Conservation (phyloP, 2,113 vertebrate genomes). For the Salminus brasiliensis region DNA sequence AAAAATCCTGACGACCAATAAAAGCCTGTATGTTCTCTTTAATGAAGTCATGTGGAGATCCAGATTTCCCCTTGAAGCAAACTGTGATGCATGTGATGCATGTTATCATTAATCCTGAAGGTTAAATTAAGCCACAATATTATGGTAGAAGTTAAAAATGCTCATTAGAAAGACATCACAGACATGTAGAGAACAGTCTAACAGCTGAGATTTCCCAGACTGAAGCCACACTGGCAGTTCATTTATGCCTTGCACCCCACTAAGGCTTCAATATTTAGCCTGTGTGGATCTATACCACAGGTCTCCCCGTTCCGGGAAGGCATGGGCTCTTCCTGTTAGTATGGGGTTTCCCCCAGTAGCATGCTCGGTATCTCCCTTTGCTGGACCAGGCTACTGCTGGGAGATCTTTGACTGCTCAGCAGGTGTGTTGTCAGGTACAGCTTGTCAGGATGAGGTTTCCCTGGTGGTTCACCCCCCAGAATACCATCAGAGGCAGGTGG, state of each 20-base stretch:
- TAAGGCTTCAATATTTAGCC: neutral
- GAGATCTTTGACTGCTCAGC: neutral
- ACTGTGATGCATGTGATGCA: neutral
- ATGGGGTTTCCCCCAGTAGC: neutral
- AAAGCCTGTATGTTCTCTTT: neutral
- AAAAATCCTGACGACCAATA: neutral
- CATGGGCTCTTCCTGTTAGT: neutral
- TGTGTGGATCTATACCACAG: neutral
- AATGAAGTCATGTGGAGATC: neutral
- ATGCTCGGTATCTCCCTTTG: neutral
- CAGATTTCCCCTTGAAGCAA: neutral
- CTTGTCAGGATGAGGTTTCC: neutral
- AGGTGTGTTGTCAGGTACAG: neutral
- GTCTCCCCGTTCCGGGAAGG: neutral
- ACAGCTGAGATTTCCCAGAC: neutral
- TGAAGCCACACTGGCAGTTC: neutral
- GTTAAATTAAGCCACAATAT: neutral
- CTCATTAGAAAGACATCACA: neutral
- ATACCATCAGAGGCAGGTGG: conserved; percentile 9
- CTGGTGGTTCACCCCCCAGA: neutral
- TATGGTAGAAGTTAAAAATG: neutral
- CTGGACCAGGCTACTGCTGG: neutral
- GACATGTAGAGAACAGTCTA: neutral
- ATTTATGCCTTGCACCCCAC: neutral
- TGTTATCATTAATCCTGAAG: neutral